phyloP scores from a whole-genome alignment of 2,113 vertebrate genomes.

The Pedionomus torquatus region DNA sequence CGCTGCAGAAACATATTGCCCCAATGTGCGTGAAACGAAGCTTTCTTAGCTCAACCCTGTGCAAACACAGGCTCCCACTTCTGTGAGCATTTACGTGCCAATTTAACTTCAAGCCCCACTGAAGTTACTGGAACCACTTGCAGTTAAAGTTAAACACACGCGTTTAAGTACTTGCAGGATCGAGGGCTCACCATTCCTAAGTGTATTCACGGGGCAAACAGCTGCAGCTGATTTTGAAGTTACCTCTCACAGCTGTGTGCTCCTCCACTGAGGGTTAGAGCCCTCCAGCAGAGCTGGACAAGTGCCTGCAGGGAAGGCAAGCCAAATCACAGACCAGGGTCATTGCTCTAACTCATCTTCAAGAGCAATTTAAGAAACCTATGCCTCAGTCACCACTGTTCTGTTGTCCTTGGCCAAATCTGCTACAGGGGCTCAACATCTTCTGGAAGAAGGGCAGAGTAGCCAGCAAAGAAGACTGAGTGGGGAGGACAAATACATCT shows the following conservation, averaged over 20 bases:
- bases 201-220: background rate
- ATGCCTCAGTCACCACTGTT: background rate
- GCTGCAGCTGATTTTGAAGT: conserved; percentile 43
- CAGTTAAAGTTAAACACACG: conserved; percentile 6
- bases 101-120: background rate
- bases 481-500: background rate
- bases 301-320: background rate
- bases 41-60: background rate
- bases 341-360: background rate
- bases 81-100: background rate
- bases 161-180: background rate
- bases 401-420: background rate
- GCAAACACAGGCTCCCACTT: background rate
- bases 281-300: conserved; percentile 12
- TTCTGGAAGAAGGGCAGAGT: background rate
- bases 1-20: background rate
- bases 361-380: background rate
- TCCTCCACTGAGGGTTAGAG: background rate
- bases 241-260: conserved; percentile 28
- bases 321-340: background rate
- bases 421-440: background rate
- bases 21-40: background rate
- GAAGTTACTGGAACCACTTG: conserved; percentile 27
- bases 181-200: background rate
- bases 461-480: background rate